Evolutionary conservation across 1,140 invertebrate species (phyloP).

Genomic region (Proales similis): DNA sequence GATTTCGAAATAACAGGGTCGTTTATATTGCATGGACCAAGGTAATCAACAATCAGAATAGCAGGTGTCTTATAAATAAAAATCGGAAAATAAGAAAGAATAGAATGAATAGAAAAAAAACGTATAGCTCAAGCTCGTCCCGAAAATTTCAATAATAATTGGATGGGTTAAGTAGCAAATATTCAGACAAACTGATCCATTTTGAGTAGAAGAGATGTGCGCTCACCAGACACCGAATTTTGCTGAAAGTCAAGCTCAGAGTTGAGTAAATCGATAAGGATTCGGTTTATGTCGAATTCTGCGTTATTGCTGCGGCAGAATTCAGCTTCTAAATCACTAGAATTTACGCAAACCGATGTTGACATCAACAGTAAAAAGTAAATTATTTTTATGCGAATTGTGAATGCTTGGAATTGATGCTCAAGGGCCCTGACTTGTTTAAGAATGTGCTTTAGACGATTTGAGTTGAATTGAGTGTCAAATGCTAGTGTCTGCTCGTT

Average conservation of each 20-base stretch:
- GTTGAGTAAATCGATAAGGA: constrained; percentile 20
- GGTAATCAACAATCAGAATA: no score
- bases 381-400: constrained; percentile 26
- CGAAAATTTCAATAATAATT: no score
- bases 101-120: no score
- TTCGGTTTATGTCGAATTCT: constrained; percentile 15
- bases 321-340: neutral
- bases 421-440: constrained; percentile 23
- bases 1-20: no score
- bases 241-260: constrained; percentile 33
- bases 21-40: no score
- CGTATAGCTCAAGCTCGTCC: no score
- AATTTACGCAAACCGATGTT: constrained; percentile 22
- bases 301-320: constrained; percentile 25
- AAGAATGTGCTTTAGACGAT: constrained; percentile 27
- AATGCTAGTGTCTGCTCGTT: neutral
- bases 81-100: no score
- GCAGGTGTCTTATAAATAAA: no score
- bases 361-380: constrained; percentile 31
- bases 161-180: no score
- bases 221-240: constrained; percentile 6
- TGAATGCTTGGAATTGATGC: constrained; percentile 30
- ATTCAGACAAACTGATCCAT: constrained; percentile 32
- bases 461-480: constrained; percentile 5
- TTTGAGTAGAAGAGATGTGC: constrained; percentile 18